Evolutionary conservation across 2,888 invertebrate genomes (phyloP), one percentile per base, ranked within the genome.

Genomic region (Drosophila subsilvestris): DNA sequence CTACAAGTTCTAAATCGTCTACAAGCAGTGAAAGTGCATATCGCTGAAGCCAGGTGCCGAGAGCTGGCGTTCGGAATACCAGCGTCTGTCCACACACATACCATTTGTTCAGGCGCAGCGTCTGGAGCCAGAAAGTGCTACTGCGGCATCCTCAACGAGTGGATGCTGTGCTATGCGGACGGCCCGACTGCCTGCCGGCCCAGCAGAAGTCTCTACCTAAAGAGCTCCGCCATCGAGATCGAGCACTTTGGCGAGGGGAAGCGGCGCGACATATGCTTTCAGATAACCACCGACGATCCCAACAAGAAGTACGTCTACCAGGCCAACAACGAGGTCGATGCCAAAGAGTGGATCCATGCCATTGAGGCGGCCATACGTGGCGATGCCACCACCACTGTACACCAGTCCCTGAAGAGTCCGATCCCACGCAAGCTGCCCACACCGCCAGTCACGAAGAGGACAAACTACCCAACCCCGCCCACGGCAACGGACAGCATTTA

Each of bases 1-100:
- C n/a, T n/a, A n/a, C n/a, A n/a, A n/a, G n/a, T n/a, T n/a, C n/a
- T n/a, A n/a, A n/a, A n/a, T n/a, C n/a, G n/a, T n/a, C n/a, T n/a
- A n/a, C n/a, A n/a, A n/a, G n/a, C n/a, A n/a, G n/a, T n/a, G n/a
- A n/a, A n/a, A n/a, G n/a, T n/a, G 92, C 45, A 93, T 95, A 75
- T 93, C 94, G 29, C 93, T 95, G 48, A 93, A 94, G 80, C 94
- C 95, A 88, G 95, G 95, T 45, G 93, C 93, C 76, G 92, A 92
- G 49, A 94, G 95, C 1, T 97, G 97, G 97, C 93, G 94, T 54
- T 92, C 93, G 48, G 97, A 97, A 92, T 97, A 95, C 88, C 94
- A 94, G 87, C 93, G 97, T 45, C 92, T 97, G 22, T 93, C 94
- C 62, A 95, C 95, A 86, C 94, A 95, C 86, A 95, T 95, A 50